Conservation (phyloP, 2,113 vertebrate genomes). For the Heterocephalus glaber region DNA sequence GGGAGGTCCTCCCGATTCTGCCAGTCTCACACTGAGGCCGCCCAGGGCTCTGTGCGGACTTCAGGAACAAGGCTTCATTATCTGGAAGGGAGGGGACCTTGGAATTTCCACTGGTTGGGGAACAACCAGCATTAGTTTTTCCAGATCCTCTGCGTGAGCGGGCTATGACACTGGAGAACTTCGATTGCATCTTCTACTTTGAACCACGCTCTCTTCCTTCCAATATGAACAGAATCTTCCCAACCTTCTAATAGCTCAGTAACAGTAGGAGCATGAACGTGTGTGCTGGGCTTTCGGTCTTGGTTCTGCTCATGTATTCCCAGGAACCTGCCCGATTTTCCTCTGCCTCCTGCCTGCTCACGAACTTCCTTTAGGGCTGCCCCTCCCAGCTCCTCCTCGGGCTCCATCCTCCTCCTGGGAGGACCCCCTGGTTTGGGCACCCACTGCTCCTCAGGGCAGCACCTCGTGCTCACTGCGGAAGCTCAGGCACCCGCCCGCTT, state of each 20-base stretch:
- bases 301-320: constrained; percentile 99
- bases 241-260: constrained; percentile 98
- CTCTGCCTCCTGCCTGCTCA: constrained; percentile 95
- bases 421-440: too few relatives aligned
- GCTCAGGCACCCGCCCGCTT: too few relatives aligned
- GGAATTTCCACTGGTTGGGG: constrained; percentile 89
- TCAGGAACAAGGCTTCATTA: constrained; percentile 89
- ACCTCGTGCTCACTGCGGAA: too few relatives aligned
- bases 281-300: constrained; percentile 97
- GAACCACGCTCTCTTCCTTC: constrained; percentile 98
- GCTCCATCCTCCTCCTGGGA: too few relatives aligned
- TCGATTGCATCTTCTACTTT: constrained; percentile 77
- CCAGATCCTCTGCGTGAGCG: constrained; percentile 96
- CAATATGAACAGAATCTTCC: constrained; percentile 98
- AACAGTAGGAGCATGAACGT: constrained; percentile 96
- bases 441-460: too few relatives aligned
- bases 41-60: constrained; percentile 91
- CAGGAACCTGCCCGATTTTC: constrained; percentile 95
- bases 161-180: constrained; percentile 96
- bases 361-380: too few relatives aligned
- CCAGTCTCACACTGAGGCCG: constrained; percentile 91
- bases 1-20: too few relatives aligned
- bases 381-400: too few relatives aligned
- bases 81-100: constrained; percentile 86
- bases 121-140: constrained; percentile 91